These are phyloP conservation scores for Zapornia atra DNA, from an alignment of 2,113 vertebrate genomes.

Conservation along the genomic window DNA sequence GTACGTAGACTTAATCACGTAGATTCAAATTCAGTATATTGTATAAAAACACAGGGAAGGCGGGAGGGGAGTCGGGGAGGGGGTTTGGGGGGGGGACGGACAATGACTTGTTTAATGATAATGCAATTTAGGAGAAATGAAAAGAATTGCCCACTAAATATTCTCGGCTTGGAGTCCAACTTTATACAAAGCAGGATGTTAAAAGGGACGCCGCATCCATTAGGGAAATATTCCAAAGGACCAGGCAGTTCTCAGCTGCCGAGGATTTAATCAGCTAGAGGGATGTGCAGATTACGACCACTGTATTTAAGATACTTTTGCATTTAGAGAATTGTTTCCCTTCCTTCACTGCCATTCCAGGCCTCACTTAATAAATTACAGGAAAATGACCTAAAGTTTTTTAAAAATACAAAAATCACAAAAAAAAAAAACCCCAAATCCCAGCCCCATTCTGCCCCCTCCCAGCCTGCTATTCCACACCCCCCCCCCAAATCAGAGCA, in stretches of 20 bases:
- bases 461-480: background rate
- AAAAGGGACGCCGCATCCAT: background rate
- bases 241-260: background rate
- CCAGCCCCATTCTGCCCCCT: background rate
- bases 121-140: conserved; percentile 53
- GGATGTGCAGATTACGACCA: background rate
- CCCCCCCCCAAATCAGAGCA: conserved; percentile 80
- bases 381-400: conserved; percentile 88
- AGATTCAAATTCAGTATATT: background rate
- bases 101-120: conserved; percentile 55
- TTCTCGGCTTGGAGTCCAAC: conserved; percentile 44
- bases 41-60: background rate
- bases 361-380: conserved; percentile 88
- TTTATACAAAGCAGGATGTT: conserved; percentile 21
- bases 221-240: conserved; percentile 16
- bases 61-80: no score
- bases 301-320: conserved; percentile 57
- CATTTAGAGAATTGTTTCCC: conserved; percentile 52
- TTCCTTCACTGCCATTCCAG: conserved; percentile 71
- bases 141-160: conserved; percentile 54
- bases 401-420: background rate
- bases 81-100: no score
- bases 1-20: background rate
- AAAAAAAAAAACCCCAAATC: no score
- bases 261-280: conserved; percentile 5